A percentile compares a stretch with the other conserved stretches of the same genome.
phyloP scores from a whole-genome alignment of 2,888 invertebrate genomes.

The Coronaproctus castanopsis region DNA sequence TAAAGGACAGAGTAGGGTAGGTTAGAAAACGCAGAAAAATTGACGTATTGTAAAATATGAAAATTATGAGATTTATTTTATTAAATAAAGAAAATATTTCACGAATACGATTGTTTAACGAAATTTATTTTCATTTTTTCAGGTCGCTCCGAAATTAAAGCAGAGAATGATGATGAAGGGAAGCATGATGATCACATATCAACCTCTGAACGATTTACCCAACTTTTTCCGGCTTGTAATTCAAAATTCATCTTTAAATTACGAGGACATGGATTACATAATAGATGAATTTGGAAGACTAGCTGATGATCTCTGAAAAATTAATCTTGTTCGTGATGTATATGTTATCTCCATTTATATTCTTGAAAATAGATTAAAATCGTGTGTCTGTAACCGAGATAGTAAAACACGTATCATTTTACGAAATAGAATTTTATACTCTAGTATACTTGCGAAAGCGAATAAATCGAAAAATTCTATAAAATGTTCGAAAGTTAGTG shows the following conservation, averaged over 20 bases:
- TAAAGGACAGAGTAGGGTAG: too few relatives aligned
- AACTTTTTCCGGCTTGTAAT: slow-evolving; percentile 91
- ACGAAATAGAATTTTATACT: not conserved
- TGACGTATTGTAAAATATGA: too few relatives aligned
- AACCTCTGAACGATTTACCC: slow-evolving; percentile 60
- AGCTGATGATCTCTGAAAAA: slow-evolving; percentile 42
- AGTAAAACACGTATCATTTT: not conserved
- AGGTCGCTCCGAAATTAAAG: slow-evolving; percentile 78
- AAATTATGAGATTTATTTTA: too few relatives aligned
- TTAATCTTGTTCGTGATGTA: not conserved
- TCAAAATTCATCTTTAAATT: slow-evolving; percentile 70
- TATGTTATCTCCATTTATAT: not conserved
- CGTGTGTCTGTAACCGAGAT: too few relatives aligned
- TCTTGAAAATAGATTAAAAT: not conserved
- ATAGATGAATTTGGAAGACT: slow-evolving; percentile 70
- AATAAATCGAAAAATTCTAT: too few relatives aligned
- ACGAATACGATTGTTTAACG: too few relatives aligned
- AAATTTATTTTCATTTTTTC: slow-evolving; percentile 15
- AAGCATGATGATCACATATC: slow-evolving; percentile 90
- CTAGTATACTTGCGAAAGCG: not conserved
- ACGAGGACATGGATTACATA: slow-evolving; percentile 67
- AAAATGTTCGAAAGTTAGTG: too few relatives aligned
- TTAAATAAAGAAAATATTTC: too few relatives aligned
- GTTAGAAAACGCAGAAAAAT: too few relatives aligned
- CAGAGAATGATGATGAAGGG: slow-evolving; percentile 89